Conservation (phyloP, 2,888 invertebrate species). For the Lagria hirta region DNA sequence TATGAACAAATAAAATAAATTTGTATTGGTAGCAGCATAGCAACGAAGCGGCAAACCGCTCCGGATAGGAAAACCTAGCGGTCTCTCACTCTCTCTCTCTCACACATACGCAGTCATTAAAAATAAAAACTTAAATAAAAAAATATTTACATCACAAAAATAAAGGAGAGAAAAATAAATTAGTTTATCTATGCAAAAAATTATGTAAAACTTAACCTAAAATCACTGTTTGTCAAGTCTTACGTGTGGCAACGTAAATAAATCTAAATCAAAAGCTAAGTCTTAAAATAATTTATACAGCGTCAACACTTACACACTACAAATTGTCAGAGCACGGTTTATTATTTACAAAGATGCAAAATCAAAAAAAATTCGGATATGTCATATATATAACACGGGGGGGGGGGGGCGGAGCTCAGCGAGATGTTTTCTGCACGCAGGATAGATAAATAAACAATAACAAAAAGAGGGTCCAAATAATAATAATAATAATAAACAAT, state of each 20-base stretch:
- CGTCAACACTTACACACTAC: conserved; percentile 41
- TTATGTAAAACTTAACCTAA: conserved; percentile 49
- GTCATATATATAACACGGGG: conserved; percentile 13
- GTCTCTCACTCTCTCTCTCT: conserved; percentile 47
- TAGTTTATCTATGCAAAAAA: conserved; percentile 41
- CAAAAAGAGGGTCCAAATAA: conserved; percentile 37
- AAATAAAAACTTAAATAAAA: conserved; percentile 42
- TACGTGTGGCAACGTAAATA: conserved; percentile 46
- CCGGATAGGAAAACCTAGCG: conserved; percentile 24
- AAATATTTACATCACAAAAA: conserved; percentile 51
- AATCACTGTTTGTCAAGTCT: conserved; percentile 53
- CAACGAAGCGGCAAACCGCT: conserved; percentile 20
- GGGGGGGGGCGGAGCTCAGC: conserved; percentile 16
- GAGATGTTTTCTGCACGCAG: conserved; percentile 38
- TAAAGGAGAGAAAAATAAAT: conserved; percentile 42
- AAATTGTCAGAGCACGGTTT: conserved; percentile 27
- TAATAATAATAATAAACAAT: conserved; percentile 30
- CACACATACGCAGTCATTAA: conserved; percentile 46
- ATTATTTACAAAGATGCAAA: conserved; percentile 54
- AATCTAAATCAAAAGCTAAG: conserved; percentile 40
- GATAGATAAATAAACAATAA: conserved; percentile 30
- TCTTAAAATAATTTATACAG: conserved; percentile 45
- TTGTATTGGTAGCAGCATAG: conserved; percentile 26
- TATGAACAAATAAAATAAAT: conserved; percentile 31
- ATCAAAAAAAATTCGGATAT: too few relatives aligned